phyloP scores from a whole-genome alignment of 2,797 vertebrate genomes.

The Sparidentex hasta region DNA sequence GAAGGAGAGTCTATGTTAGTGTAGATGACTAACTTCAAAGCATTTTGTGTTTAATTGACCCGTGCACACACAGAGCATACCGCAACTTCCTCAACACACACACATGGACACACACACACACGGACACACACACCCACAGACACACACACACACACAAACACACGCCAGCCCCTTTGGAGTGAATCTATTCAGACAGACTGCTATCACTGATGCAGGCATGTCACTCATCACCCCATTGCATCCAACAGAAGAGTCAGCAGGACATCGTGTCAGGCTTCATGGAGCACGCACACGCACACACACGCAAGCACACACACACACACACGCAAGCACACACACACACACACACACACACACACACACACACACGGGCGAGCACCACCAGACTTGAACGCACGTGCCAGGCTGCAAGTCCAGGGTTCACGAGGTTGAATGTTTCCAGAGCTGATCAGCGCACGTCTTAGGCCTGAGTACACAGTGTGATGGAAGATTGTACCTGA shows the following conservation, averaged over 20 bases:
- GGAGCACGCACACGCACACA: constrained; percentile 41
- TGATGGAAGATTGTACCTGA: constrained; percentile 46
- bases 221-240: constrained; percentile 73
- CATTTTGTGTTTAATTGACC: constrained; percentile 59
- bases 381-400: constrained; percentile 42
- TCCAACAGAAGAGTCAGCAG: constrained; percentile 69
- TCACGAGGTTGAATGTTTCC: constrained; percentile 67
- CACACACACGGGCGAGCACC: constrained; percentile 9
- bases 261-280: constrained; percentile 59
- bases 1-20: constrained; percentile 68
- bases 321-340: constrained; percentile 37
- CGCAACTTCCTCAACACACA: background rate
- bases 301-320: constrained; percentile 17
- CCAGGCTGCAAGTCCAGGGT: constrained; percentile 58
- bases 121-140: constrained; percentile 7
- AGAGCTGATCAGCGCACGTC: constrained; percentile 66
- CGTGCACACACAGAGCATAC: constrained; percentile 17
- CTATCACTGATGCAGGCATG: constrained; percentile 69
- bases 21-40: constrained; percentile 63
- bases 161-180: constrained; percentile 53
- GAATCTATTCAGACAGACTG: constrained; percentile 71
- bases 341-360: constrained; percentile 16
- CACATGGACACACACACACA: background rate
- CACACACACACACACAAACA: constrained; percentile 27
- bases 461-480: constrained; percentile 61